Conservation (phyloP, 2,888 invertebrate genomes). For the Drosophila flavopinicola region DNA sequence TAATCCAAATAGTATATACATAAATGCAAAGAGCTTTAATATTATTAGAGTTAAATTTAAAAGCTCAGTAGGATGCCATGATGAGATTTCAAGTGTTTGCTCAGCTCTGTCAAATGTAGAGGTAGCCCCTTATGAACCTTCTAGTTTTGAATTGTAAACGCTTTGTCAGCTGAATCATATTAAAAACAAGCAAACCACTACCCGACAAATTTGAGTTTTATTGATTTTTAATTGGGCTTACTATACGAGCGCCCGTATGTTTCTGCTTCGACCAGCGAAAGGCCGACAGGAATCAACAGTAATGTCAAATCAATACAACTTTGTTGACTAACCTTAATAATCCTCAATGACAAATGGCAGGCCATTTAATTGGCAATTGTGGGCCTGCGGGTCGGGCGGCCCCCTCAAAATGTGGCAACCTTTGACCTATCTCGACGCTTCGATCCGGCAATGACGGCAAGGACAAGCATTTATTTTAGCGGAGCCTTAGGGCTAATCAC, state of each 20-base stretch:
- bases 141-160: no score
- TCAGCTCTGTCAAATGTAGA: no score
- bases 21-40: neutral
- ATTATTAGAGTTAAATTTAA: neutral
- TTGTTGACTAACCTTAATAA: constrained; percentile 54
- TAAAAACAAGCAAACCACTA: neutral
- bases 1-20: constrained; percentile 3
- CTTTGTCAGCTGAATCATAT: no score
- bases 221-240: constrained; percentile 48
- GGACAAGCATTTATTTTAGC: constrained; percentile 19
- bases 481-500: constrained; percentile 43
- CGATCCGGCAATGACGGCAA: constrained; percentile 11
- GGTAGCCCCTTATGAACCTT: no score
- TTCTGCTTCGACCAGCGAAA: neutral
- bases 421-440: constrained; percentile 41
- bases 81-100: neutral
- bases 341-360: constrained; percentile 68
- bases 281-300: constrained; percentile 6
- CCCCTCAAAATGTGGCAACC: constrained; percentile 34
- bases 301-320: constrained; percentile 64
- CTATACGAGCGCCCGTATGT: neutral
- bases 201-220: constrained; percentile 8
- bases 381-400: constrained; percentile 1
- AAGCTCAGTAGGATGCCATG: neutral
- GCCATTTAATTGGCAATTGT: constrained; percentile 50